phyloP scores from a whole-genome alignment of 2,888 invertebrate species.

The Drosophila differens region DNA sequence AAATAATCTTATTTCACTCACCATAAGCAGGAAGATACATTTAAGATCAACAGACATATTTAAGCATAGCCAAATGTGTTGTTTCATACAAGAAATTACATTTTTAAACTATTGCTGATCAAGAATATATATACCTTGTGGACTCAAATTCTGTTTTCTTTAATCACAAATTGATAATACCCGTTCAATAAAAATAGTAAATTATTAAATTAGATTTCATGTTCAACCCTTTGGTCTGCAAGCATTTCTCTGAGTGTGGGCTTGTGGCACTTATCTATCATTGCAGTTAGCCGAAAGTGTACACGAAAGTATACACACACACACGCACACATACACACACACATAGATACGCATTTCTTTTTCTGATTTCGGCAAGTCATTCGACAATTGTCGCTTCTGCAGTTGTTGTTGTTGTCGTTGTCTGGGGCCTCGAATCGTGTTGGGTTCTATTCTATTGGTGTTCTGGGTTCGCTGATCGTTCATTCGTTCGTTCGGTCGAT shows the following conservation, averaged over 20 bases:
- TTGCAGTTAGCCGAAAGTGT: constrained; percentile 22
- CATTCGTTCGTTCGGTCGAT: constrained; percentile 47
- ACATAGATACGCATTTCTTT: constrained; percentile 6
- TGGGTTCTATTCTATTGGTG: neutral
- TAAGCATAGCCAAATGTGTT: neutral
- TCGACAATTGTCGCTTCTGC: constrained; percentile 13
- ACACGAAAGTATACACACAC: constrained; percentile 4
- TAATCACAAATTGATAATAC: neutral
- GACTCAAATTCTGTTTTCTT: neutral
- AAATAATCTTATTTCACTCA: neutral
- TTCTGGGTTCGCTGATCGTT: constrained; percentile 53
- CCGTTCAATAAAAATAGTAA: neutral
- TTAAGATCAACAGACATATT: neutral
- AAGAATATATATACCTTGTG: neutral
- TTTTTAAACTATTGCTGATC: neutral
- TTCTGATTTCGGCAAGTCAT: constrained; percentile 49
- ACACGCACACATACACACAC: neutral
- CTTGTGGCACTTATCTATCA: constrained; percentile 23
- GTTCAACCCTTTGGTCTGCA: neutral
- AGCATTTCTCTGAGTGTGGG: constrained; percentile 14
- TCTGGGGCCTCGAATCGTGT: constrained; percentile 19
- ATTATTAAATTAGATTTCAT: neutral
- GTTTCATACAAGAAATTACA: neutral
- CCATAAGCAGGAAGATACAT: neutral
- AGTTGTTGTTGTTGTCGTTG: constrained; percentile 14